A percentile compares a stretch with the other conserved stretches of the same genome.
Conservation (phyloP, 1,140 invertebrate genomes). For the Cepaea nemoralis region DNA sequence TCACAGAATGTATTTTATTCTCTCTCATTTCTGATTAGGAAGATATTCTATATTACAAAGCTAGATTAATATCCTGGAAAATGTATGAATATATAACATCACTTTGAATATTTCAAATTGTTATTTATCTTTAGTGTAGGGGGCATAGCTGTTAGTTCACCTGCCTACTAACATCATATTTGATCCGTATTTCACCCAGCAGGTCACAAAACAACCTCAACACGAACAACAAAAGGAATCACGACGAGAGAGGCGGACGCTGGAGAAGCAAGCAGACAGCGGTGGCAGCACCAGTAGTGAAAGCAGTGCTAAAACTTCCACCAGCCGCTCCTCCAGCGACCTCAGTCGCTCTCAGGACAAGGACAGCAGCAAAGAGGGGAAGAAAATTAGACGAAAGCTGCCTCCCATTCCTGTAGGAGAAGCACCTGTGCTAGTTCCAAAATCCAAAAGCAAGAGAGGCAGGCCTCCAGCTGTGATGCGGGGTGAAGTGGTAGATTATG, state of each 20-base stretch:
- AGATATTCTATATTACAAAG: no score
- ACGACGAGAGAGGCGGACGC: background rate
- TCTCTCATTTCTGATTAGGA: no score
- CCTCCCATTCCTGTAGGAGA: slow-evolving; percentile 77
- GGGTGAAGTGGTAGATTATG: slow-evolving; percentile 2
- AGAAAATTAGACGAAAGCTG: slow-evolving; percentile 74
- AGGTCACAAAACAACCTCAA: background rate
- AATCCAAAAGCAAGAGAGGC: slow-evolving; percentile 36
- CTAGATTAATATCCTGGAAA: no score
- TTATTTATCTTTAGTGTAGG: background rate
- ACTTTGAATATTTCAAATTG: no score
- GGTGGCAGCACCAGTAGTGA: slow-evolving; percentile 5
- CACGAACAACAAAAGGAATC: background rate
- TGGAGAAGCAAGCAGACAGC: slow-evolving; percentile 18
- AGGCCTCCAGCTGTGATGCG: slow-evolving; percentile 17
- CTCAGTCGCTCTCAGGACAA: background rate
- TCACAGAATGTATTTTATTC: no score
- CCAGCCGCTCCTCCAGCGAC: background rate
- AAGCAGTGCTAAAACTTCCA: background rate
- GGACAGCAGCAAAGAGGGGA: slow-evolving; percentile 24
- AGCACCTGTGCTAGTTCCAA: slow-evolving; percentile 69
- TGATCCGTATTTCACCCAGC: background rate
- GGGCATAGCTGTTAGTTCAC: no score
- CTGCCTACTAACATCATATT: no score
- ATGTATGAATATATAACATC: no score